Base-by-base conservation (phyloP, 2,888 invertebrate species). In the Julus scanicus region DNA sequence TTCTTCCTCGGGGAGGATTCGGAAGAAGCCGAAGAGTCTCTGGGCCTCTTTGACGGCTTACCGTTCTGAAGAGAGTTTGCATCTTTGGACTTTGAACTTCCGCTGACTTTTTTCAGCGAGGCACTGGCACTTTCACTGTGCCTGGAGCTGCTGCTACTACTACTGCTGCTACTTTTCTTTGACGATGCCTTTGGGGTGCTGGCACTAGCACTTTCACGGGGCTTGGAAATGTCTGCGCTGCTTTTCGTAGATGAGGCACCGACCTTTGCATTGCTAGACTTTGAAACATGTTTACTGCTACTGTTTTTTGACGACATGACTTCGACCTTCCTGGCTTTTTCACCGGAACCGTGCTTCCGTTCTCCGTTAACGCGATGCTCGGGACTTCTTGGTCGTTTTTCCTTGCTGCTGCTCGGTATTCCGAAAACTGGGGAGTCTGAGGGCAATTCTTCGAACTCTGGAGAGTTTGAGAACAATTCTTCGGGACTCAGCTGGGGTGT, bases 1-100 rank as follows among this genome's bases (percentile, higher is more conserved):
- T 20, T 88, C 37, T 83, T 89, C 44, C 87, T 88, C 39, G 80
- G 1, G 11, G 37, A 29, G 11, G 37, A 11, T 13, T 80, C 85
- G 2, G 3, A 5, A 29, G 71, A n/a, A 8, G n/a, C n/a, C n/a
- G 71, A 71, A 71, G 71, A 20, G n/a, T 71, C 71, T 20, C 71
- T 71, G 3, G 71, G 9, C n/a, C 29, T 71, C 29, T 71, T 44
- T 6, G 44, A 5, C 44, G 44, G 44, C 6, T 6, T 20, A 20
- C 6, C 20, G 20, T 63, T 17, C 1, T 20, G 63, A 63, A 0
- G 20, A 20, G 3, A 9, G 20, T 53, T 53, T 11, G 15, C 2
- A 11, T 53, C 53, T n/a, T n/a, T n/a, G 20, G 63, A n/a, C 71
- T 5, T 20, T 8, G 71, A 29, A 3, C 20, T 11, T n/a, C 9